A percentile compares a stretch with the other conserved stretches of the same genome.
Evolutionary conservation across 2,113 vertebrate species (phyloP).

Genomic region (Benitochromis conjunctus): DNA sequence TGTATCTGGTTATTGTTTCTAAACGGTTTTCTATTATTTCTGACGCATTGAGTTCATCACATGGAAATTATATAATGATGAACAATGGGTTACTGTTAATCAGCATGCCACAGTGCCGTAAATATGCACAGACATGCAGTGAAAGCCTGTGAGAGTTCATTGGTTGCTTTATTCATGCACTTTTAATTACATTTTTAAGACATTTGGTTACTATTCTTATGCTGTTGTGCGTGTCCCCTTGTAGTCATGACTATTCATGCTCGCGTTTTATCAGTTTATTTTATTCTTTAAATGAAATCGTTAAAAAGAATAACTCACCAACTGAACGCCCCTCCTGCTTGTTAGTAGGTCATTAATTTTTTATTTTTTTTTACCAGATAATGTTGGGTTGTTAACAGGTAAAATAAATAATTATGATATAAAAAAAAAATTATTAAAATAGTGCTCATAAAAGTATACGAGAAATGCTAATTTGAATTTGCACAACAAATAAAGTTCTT

Average conservation of each 20-base stretch:
- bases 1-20: not conserved
- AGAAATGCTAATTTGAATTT: not conserved
- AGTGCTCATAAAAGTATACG: not conserved
- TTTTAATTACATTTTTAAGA: constrained; percentile 31
- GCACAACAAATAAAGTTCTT: not conserved
- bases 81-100: constrained; percentile 27
- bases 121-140: not conserved
- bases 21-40: constrained; percentile 9
- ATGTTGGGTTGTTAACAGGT: not conserved
- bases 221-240: not conserved
- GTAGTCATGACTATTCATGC: not conserved
- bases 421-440: not conserved
- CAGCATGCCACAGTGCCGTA: not conserved
- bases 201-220: constrained; percentile 14
- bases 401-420: not conserved
- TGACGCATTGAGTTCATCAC: constrained; percentile 49
- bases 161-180: not conserved
- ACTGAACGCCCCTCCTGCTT: not conserved
- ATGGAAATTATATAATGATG: constrained; percentile 36
- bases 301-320: not conserved
- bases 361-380: not conserved
- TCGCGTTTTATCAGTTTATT: not conserved
- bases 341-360: not conserved
- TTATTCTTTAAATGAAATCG: not conserved
- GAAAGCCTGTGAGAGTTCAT: not conserved